phyloP scores from a whole-genome alignment of 1,140 invertebrate genomes.

The Drosophila nigromelanica region DNA sequence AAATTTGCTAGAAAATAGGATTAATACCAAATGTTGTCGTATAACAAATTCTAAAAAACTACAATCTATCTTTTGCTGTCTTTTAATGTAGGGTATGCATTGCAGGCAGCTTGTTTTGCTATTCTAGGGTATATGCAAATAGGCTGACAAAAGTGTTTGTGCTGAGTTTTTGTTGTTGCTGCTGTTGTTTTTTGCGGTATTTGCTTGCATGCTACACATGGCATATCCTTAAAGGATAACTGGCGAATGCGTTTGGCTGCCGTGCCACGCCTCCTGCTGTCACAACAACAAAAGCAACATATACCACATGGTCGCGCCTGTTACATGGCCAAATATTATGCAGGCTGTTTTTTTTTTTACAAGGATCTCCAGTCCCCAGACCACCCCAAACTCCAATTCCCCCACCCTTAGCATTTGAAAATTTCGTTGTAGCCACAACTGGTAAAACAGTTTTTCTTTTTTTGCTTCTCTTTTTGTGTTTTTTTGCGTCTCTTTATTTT shows the following conservation, averaged over 20 bases:
- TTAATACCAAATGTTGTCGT: too few relatives aligned
- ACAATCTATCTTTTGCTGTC: too few relatives aligned
- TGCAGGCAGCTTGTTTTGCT: too few relatives aligned
- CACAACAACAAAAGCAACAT: conserved; percentile 12
- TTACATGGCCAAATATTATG: conserved; percentile 61
- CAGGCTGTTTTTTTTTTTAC: conserved; percentile 41
- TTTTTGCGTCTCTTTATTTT: conserved; percentile 4
- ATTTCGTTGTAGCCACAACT: conserved; percentile 39
- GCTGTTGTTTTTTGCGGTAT: conserved; percentile 1
- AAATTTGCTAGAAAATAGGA: background rate
- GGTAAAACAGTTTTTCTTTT: conserved; percentile 45
- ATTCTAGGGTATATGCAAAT: conserved; percentile 14
- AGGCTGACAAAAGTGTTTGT: too few relatives aligned
- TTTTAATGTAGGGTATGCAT: too few relatives aligned
- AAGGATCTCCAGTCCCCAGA: background rate
- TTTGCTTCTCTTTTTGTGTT: conserved; percentile 15
- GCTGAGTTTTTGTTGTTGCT: conserved; percentile 2
- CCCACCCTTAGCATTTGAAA: conserved; percentile 12
- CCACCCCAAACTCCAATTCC: background rate
- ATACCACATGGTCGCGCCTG: conserved; percentile 28
- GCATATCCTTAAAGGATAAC: conserved; percentile 32
- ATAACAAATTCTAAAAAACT: too few relatives aligned
- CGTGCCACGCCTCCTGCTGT: conserved; percentile 14
- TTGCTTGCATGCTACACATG: conserved; percentile 10
- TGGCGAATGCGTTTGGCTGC: conserved; percentile 24